Percentiles rank a stretch among this genome's conserved stretches.
These are phyloP conservation scores for Dallia pectoralis DNA, from an alignment of 2,797 vertebrate species.

Conservation along the genomic window DNA sequence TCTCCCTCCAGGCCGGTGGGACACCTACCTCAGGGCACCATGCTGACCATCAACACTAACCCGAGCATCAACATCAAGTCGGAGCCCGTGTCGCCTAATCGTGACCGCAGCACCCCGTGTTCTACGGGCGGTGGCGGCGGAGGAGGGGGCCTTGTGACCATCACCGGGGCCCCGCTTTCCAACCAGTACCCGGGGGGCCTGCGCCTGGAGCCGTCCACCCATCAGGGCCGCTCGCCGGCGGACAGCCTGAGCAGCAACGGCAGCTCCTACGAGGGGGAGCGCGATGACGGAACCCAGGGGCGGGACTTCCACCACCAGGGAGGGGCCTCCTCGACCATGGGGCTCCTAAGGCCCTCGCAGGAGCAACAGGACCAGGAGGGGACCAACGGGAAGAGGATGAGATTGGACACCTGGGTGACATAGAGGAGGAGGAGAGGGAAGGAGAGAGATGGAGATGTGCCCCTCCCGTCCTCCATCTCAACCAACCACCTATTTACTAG, in stretches of 20 bases:
- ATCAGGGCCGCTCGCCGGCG: slow-evolving; percentile 81
- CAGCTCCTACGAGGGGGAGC: slow-evolving; percentile 92
- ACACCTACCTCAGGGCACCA: slow-evolving; percentile 82
- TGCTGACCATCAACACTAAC: slow-evolving; percentile 91
- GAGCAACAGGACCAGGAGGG: slow-evolving; percentile 84
- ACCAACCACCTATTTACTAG: slow-evolving; percentile 33
- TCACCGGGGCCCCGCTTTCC: slow-evolving; percentile 37
- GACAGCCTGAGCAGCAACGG: slow-evolving; percentile 94
- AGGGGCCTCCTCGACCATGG: slow-evolving; percentile 70
- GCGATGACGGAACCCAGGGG: slow-evolving; percentile 84
- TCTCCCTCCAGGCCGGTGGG: slow-evolving; percentile 80
- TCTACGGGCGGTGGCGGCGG: slow-evolving; percentile 46
- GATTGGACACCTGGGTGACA: slow-evolving; percentile 93
- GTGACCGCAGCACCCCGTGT: slow-evolving; percentile 87
- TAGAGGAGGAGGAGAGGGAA: slow-evolving; percentile 58
- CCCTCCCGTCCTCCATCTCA: slow-evolving; percentile 36
- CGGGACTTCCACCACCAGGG: slow-evolving; percentile 77
- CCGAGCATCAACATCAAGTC: slow-evolving; percentile 94
- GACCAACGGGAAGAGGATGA: slow-evolving; percentile 89
- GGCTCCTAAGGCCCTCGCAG: slow-evolving; percentile 80
- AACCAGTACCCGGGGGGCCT: slow-evolving; percentile 69
- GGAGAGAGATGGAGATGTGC: slow-evolving; percentile 47
- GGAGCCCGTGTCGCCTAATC: slow-evolving; percentile 91
- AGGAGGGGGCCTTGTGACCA: slow-evolving; percentile 53
- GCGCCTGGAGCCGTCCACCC: slow-evolving; percentile 69